These are phyloP conservation scores for Exephanes ischioxanthus DNA, from an alignment of 2,888 invertebrate species.

Conservation along the genomic window DNA sequence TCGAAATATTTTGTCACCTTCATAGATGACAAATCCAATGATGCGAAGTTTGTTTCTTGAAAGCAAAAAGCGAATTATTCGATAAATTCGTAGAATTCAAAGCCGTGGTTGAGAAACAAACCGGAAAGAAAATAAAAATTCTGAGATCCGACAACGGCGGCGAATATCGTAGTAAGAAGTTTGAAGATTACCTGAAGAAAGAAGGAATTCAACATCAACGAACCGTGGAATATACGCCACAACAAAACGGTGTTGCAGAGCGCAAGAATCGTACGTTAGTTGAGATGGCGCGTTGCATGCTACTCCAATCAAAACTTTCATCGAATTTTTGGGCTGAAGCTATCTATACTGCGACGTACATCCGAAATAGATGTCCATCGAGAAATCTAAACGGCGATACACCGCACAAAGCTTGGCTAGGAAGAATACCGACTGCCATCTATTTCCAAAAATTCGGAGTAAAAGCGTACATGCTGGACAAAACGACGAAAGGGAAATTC, in stretches of 20 bases:
- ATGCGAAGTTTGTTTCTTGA: slow-evolving; percentile 61
- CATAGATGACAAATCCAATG: slow-evolving; percentile 66
- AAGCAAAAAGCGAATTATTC: slow-evolving; percentile 60
- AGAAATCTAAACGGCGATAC: neutral
- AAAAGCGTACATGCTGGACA: slow-evolving; percentile 55
- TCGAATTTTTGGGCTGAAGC: slow-evolving; percentile 23
- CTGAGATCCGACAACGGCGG: slow-evolving; percentile 23
- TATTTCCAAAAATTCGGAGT: slow-evolving; percentile 17
- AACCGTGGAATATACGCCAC: slow-evolving; percentile 4
- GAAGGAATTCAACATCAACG: slow-evolving; percentile 14
- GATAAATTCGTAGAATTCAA: neutral
- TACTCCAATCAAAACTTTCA: slow-evolving; percentile 3
- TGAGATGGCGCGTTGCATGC: neutral
- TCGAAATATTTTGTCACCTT: slow-evolving; percentile 63
- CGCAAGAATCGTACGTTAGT: neutral
- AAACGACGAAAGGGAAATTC: slow-evolving; percentile 67
- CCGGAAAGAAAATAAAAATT: slow-evolving; percentile 8
- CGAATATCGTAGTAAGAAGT: neutral
- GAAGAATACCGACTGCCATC: neutral
- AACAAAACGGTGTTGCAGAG: slow-evolving; percentile 11
- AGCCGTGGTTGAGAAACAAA: neutral
- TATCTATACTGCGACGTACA: neutral
- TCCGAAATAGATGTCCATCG: neutral
- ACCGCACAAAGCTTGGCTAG: slow-evolving; percentile 17
- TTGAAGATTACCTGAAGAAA: neutral